Base-by-base conservation (phyloP, 35 echinoderm and acorn worm genomes). In the Heliocidaris tuberculata region DNA sequence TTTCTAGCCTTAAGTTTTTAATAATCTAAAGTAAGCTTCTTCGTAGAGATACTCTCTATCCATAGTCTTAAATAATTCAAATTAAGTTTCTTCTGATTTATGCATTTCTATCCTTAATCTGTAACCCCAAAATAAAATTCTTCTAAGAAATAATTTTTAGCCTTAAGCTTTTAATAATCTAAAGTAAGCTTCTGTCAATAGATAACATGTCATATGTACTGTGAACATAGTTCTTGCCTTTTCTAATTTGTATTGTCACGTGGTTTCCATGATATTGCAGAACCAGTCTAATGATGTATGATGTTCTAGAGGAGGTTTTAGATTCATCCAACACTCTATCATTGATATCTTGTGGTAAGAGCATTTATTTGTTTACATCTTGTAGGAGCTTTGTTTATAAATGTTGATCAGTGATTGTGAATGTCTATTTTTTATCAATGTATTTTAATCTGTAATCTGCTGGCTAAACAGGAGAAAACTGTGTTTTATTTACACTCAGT, bases 281-380 rank as follows among this genome's bases (percentile, higher is more conserved):
- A 50, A 54, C 93, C 31, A 96, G 95, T 50, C 93, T 94, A 35
- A 48, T 96, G 47, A 96, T 96, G 29, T 96, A 96, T 96, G 95
- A 96, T 94, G 87, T 96, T 16, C 48, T 96, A 50, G 95, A 96
- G 27, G 71, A 96, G 88, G 94, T 86, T 30, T 71, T 96, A 86
- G 85, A 96, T n/a, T 61, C 91, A 6, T 90, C 85, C 49, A 85
- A 47, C 60, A 86, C 59, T 1, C 27, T 85, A 27, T 35, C 87
- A 59, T 21, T 48, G 85, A 86, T 96, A 13, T 88, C 95, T 17
- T 96, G 59, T 50, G 95, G 95, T 96, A 86, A 96, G 95, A 60
- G 35, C 27, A 92, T n/a, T 54, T 93, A 27, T 78, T 21, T 78
- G 65, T 78, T 78, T 71, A 27, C 7, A 24, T 7, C 21, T 27